A percentile compares a stretch with the other conserved stretches of the same genome.
Evolutionary conservation across 1,140 invertebrate species (phyloP).

Genomic region (Yoshiicerus persimilis): DNA sequence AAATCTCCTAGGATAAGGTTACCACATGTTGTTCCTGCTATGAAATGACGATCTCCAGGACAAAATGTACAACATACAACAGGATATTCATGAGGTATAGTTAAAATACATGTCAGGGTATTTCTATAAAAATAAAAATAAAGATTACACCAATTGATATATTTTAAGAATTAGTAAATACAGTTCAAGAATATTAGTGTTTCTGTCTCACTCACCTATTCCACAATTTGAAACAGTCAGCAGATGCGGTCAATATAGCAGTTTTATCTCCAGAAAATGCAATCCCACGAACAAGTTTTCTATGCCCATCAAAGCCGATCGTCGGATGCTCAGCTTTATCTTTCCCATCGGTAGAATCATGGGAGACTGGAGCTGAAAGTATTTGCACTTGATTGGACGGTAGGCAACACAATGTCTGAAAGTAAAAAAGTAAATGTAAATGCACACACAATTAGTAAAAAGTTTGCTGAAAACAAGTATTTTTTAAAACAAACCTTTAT

Average conservation of each 20-base stretch:
- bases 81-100: constrained; percentile 62
- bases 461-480: not conserved
- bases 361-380: not conserved
- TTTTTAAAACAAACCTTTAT: constrained; percentile 29
- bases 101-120: constrained; percentile 78
- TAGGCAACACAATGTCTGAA: constrained; percentile 40
- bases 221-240: constrained; percentile 90
- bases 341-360: not conserved
- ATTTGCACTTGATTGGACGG: constrained; percentile 48
- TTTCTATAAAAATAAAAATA: constrained; percentile 59
- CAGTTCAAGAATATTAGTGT: not conserved
- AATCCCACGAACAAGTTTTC: constrained; percentile 81
- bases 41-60: constrained; percentile 89
- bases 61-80: constrained; percentile 70
- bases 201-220: constrained; percentile 66
- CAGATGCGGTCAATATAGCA: constrained; percentile 79
- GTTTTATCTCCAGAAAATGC: constrained; percentile 89
- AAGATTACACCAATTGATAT: not conserved
- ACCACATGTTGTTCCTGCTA: constrained; percentile 86
- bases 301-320: constrained; percentile 68
- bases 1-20: constrained; percentile 85
- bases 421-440: not conserved
- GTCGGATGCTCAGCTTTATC: not conserved
- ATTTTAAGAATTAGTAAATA: not conserved
- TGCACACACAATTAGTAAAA: too few relatives aligned